phyloP scores from a whole-genome alignment of 2,888 invertebrate species.

The Pandemis corylana region DNA sequence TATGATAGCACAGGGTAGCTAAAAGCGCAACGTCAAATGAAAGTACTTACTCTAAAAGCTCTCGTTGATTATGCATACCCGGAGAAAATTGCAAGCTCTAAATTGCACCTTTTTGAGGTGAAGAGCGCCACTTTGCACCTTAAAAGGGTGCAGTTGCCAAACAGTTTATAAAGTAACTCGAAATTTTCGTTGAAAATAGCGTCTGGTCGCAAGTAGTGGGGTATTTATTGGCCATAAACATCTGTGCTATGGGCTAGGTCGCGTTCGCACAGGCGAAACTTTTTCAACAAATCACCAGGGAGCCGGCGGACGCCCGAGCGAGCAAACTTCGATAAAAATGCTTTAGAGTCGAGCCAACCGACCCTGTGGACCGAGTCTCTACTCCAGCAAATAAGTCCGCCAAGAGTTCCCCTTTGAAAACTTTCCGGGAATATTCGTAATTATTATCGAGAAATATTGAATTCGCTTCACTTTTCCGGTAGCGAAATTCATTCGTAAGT shows the following conservation, averaged over 20 bases:
- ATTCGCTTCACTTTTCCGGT: slow-evolving; percentile 2
- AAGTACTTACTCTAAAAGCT: slow-evolving; percentile 18
- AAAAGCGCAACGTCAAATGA: slow-evolving; percentile 7
- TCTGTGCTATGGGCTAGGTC: slow-evolving; percentile 49
- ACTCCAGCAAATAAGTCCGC: slow-evolving; percentile 37
- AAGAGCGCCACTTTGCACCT: slow-evolving; percentile 16
- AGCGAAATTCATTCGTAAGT: background rate
- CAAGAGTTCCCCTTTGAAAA: slow-evolving; percentile 34
- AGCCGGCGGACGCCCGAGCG: slow-evolving; percentile 44
- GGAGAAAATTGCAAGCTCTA: slow-evolving; percentile 25
- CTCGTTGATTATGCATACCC: slow-evolving; percentile 14
- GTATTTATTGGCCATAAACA: slow-evolving; percentile 50
- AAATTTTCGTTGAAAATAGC: slow-evolving; percentile 30
- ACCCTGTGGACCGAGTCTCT: slow-evolving; percentile 43
- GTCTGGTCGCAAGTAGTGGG: slow-evolving; percentile 10
- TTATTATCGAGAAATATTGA: slow-evolving; percentile 30
- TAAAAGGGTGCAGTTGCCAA: slow-evolving; percentile 11
- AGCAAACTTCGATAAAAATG: slow-evolving; percentile 61
- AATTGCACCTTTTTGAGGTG: background rate
- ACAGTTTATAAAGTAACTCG: slow-evolving; percentile 25
- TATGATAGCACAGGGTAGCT: background rate
- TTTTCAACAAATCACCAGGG: slow-evolving; percentile 63
- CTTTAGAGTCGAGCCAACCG: slow-evolving; percentile 49
- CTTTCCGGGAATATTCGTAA: slow-evolving; percentile 27
- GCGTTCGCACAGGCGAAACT: slow-evolving; percentile 50